Evolutionary conservation across 2,113 vertebrate species (phyloP).

Genomic region (Etia nguti): DNA sequence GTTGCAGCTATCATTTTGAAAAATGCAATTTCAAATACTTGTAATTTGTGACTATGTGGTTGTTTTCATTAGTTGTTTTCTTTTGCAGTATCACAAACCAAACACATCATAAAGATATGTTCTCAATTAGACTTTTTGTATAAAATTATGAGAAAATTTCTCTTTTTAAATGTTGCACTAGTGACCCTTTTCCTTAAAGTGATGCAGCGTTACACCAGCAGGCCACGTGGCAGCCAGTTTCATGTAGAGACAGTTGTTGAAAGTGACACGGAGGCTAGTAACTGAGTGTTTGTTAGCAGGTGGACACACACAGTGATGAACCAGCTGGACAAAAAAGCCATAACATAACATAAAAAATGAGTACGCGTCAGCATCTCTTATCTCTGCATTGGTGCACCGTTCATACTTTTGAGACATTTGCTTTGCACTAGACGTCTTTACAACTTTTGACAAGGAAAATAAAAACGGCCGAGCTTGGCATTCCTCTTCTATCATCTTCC

Average conservation of each 20-base stretch:
- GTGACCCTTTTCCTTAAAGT: neutral
- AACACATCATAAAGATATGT: neutral
- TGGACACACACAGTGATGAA: neutral
- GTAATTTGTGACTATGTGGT: neutral
- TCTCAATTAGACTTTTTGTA: neutral
- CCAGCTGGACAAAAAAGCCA: neutral
- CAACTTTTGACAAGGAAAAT: slow-evolving; percentile 61
- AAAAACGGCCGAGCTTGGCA: slow-evolving; percentile 61
- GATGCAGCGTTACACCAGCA: neutral
- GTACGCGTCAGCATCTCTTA: neutral
- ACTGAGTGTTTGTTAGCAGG: neutral
- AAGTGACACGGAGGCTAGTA: neutral
- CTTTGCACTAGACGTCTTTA: slow-evolving; percentile 32
- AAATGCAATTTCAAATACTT: neutral
- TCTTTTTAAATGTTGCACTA: neutral
- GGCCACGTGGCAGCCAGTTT: neutral
- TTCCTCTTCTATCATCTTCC: slow-evolving; percentile 67
- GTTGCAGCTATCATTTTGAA: neutral
- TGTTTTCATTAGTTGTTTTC: neutral
- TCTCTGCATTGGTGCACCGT: neutral
- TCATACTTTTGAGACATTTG: slow-evolving; percentile 13
- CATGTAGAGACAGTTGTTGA: neutral
- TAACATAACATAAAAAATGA: neutral
- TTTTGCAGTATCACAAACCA: neutral
- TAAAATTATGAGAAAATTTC: neutral